Evolutionary conservation across 2,113 vertebrate genomes (phyloP).

Genomic region (Rhinogobius similis): DNA sequence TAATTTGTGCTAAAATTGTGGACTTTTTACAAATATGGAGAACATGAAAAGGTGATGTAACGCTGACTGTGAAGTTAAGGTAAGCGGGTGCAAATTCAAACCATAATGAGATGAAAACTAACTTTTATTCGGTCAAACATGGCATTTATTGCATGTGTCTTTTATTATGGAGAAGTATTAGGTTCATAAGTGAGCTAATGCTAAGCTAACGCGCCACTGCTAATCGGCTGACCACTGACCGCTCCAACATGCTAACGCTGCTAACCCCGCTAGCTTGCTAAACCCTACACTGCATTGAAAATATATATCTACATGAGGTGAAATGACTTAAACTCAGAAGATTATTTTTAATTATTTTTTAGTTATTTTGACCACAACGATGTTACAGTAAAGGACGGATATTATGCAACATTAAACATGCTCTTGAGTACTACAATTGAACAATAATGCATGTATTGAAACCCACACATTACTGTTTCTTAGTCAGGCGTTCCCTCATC

Average conservation of each 20-base stretch:
- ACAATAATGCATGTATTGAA: no score
- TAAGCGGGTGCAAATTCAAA: no score
- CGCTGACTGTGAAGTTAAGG: no score
- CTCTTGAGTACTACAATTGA: no score
- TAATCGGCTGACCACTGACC: neutral
- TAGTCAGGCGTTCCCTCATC: no score
- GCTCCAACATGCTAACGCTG: neutral
- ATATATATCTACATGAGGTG: neutral
- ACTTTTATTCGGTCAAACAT: neutral
- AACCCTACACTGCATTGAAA: neutral
- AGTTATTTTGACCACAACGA: neutral
- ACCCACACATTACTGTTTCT: no score
- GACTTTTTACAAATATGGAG: no score
- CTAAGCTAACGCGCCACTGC: conserved; percentile 11
- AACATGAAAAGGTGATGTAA: no score
- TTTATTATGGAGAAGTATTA: neutral
- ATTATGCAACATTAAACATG: no score
- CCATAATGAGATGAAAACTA: no score
- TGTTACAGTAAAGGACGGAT: no score
- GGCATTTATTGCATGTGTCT: conserved; percentile 15
- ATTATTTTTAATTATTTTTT: neutral
- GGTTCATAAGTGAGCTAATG: neutral
- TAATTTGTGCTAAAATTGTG: no score
- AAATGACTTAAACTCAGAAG: neutral
- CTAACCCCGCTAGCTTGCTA: neutral